Base-by-base conservation (phyloP, 1,140 invertebrate genomes). In the Dendrolimus punctatus region DNA sequence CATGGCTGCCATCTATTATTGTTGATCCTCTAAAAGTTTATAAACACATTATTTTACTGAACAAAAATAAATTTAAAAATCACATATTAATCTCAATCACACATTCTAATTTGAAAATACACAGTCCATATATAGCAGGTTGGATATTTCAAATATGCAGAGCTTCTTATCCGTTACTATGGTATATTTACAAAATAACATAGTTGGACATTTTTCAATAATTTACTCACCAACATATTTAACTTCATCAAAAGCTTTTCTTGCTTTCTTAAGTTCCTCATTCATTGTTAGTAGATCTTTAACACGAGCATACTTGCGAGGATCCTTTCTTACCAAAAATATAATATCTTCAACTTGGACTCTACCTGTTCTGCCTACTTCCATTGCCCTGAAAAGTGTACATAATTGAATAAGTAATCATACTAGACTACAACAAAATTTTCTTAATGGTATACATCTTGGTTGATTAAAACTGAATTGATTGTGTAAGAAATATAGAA, bases 231-330 rank as follows among this genome's bases (percentile, higher is more conserved):
- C 87, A 77, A 86, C 85, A 81, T 96, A 99, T 93, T 99, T 99
- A 60, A 98, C 97, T 92, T 99, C 98, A 90, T 99, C 98, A 89
- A 99, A 99, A 63, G 98, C 98, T 90, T 99, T 99, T 68, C 98
- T 91, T 38, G 98, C 98, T 89, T 98, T 98, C 80, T 99, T 98
- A 36, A 99, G 88, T 88, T 99, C 98, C 89, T 99, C 98, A 88
- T 99, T 99, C 98, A 99, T 99, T 47, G 95, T 97, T 3, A 99
- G 87, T 5, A 99, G 88, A 85, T 99, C 98, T 88, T 98, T 98
- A 0, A 99, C 97, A 70, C 98, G 89, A n/a, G 98, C 97, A 89
- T 98, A 99, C 85, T 99, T 99, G 63, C 97, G 91, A 40, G 92
- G 90, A 89, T 99, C 98, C 89, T 99, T 99, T 38, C 98, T 91